Evolutionary conservation across 2,888 invertebrate genomes (phyloP), one percentile per base, ranked within the genome.

Genomic region (Carcina quercana): DNA sequence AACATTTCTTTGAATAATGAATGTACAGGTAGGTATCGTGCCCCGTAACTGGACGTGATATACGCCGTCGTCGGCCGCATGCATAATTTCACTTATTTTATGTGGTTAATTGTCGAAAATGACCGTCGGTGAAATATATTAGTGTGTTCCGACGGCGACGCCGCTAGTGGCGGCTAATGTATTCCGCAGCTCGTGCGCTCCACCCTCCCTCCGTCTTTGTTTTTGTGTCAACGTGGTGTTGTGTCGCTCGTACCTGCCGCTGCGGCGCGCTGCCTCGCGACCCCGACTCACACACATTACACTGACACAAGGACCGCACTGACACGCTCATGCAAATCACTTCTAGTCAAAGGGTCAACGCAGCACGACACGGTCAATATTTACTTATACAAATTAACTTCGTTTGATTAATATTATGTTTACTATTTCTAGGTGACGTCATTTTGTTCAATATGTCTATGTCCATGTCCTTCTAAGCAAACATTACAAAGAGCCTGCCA

Each of bases 51-150:
- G 79, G 83, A 82, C 82, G 82, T 83, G 82, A 83, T 83, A 83
- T 83, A 83, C 80, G 73, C 73, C 82, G 78, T 83, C 80, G 78
- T 71, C 76, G 80, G 61, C 80, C 72, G 83, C 79, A 82, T 82
- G 83, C 83, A 83, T 83, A 83, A 83, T 83, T 83, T 80, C 74
- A 82, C 83, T 82, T 82, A 83, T 80, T 82, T 82, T 80, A 83
- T 82, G 82, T 79, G 78, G 82, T 82, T 83, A 82, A 83, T 82
- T 83, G 83, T 82, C 83, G 83, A 83, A 82, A 83, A 83, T 82
- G 82, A 83, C 83, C 80, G 73, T 76, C 47, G 66, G 76, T 75
- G 72, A 82, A 82, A 83, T 82, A 82, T 76, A 79, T 79, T 78
- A 75, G 61, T 59, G 65, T 59, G 66, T 61, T 66, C 65, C 67